Evolutionary conservation across 2,797 vertebrate species (phyloP), one percentile per base, ranked within the genome.

Genomic region (Pipistrellus kuhlii): DNA sequence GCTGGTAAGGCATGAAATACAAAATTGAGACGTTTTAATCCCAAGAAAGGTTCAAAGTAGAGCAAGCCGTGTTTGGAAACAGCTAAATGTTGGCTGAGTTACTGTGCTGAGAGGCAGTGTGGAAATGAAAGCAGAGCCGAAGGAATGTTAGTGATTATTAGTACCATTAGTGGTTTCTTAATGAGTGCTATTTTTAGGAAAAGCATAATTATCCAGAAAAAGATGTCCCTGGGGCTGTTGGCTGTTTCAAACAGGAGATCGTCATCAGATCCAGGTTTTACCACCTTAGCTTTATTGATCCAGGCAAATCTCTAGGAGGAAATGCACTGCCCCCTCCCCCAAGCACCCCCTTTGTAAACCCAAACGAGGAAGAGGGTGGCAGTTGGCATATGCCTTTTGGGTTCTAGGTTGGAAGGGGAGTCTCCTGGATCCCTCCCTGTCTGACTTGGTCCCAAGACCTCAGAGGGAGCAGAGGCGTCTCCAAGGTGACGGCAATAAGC

Each of bases 101-200:
- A 59, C 46, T 86, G 86, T 9, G n/a, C 18, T 14, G 83, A 88
- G 30, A 88, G 57, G 27, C 44, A 64, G 10, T 38, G 44, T 55
- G 41, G 32, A 20, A 57, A 86, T 1, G 38, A 68, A 91, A 93
- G 89, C 48, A 48, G 17, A 69, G 17, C 66, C 64, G n/a, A 84
- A 18, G 75, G 68, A 55, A 51, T 55, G 41, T 35, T 92, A 57
- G 35, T 69, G 41, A 82, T 85, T 86, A 48, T 88, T 85, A 80
- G 57, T 76, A 80, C 88, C 55, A 41, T 72, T 75, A 81, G n/a
- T 69, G 66, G 46, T 55, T 95, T 94, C 66, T 77, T 91, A 71
- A 87, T 85, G 81, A 81, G 44, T 83, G 94, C 68, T 72, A 59
- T 93, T 85, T 96, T 95, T 95, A 91, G 96, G 57, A 87, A 80